phyloP scores from a whole-genome alignment of 1,140 invertebrate genomes.

The Bactericera cockerelli region DNA sequence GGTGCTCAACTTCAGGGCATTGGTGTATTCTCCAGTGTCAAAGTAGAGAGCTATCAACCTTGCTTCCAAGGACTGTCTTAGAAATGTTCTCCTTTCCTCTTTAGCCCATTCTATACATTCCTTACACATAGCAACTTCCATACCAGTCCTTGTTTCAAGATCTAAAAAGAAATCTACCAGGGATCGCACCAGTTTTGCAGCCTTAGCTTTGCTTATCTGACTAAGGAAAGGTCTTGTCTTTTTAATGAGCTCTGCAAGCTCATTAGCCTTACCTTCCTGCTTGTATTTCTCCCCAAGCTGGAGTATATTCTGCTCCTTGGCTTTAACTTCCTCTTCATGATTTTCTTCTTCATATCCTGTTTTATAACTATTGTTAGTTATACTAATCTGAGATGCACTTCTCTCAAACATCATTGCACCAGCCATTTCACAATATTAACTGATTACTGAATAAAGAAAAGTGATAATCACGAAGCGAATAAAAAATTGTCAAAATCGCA shows the following conservation, averaged over 20 bases:
- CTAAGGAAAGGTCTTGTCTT: slow-evolving; percentile 84
- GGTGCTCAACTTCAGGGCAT: slow-evolving; percentile 69
- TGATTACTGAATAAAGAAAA: no score
- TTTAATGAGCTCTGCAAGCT: slow-evolving; percentile 84
- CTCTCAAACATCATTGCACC: slow-evolving; percentile 73
- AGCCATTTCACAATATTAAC: slow-evolving; percentile 43
- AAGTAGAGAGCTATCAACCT: slow-evolving; percentile 86
- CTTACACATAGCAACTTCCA: slow-evolving; percentile 75
- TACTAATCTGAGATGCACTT: slow-evolving; percentile 49
- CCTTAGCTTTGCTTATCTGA: slow-evolving; percentile 95
- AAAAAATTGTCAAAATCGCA: background rate
- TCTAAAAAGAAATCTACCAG: slow-evolving; percentile 96
- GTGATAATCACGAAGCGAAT: background rate
- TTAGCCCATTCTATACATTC: slow-evolving; percentile 99
- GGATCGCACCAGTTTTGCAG: slow-evolving; percentile 90
- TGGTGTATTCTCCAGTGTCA: slow-evolving; percentile 77
- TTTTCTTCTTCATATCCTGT: slow-evolving; percentile 43
- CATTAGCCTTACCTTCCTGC: slow-evolving; percentile 82
- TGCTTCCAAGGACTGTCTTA: slow-evolving; percentile 89
- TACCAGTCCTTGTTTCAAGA: slow-evolving; percentile 83
- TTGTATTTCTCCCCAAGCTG: slow-evolving; percentile 78
- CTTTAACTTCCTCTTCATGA: slow-evolving; percentile 61
- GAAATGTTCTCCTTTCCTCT: slow-evolving; percentile 89
- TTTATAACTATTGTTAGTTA: slow-evolving; percentile 48
- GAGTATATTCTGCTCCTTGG: slow-evolving; percentile 78